Percentiles rank a stretch among this genome's conserved stretches.
Evolutionary conservation across 2,113 vertebrate genomes (phyloP).

Genomic region (Phalacrocorax aristotelis): DNA sequence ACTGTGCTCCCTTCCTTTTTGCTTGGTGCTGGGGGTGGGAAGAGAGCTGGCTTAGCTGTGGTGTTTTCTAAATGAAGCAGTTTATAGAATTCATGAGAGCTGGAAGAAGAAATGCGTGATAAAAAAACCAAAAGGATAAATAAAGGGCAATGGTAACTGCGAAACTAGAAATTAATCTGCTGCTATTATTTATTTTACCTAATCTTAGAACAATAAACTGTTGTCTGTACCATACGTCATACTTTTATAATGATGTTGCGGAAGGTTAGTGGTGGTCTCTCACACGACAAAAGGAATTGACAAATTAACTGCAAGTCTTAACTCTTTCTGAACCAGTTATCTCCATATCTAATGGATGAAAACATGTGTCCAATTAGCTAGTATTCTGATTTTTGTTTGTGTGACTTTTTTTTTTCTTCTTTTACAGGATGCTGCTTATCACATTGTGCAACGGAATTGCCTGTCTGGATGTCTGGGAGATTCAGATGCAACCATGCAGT

Average conservation of each 20-base stretch:
- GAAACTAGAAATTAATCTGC: neutral
- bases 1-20: neutral
- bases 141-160: neutral
- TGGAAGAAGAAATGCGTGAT: neutral
- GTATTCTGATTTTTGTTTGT: neutral
- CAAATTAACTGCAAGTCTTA: neutral
- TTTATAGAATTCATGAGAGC: neutral
- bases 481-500: neutral
- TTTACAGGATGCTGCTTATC: neutral
- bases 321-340: neutral
- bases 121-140: neutral
- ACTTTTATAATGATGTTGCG: neutral
- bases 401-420: neutral
- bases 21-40: neutral
- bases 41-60: neutral
- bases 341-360: neutral
- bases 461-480: neutral
- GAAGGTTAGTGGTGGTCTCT: neutral
- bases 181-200: neutral
- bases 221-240: neutral
- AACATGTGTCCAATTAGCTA: neutral
- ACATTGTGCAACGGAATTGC: neutral
- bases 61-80: neutral
- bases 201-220: neutral
- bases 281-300: neutral